Evolutionary conservation across 2,888 invertebrate species (phyloP), one percentile per base, ranked within the genome.

Genomic region (Trichacis sp.): DNA sequence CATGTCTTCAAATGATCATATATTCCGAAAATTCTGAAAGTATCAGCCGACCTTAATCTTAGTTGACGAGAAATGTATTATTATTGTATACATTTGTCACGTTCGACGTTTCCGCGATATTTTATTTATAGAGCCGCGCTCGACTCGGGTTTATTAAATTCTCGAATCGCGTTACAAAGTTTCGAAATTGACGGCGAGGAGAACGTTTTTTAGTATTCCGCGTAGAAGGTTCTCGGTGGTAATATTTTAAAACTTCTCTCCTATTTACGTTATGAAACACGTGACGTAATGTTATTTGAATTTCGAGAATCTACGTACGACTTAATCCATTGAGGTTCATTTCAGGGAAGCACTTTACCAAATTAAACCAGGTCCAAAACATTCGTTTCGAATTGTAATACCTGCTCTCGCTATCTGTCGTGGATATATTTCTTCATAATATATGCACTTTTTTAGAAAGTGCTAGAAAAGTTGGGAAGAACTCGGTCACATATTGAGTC

Each of bases 231-330:
- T 24, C 24, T 24, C 24, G 8, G 24, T n/a, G 24, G 33, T n/a
- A n/a, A 33, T 33, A 33, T 33, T 33, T 33, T n/a, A 33, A n/a
- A 33, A 33, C n/a, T 33, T 33, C 33, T 33, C 33, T n/a, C 11
- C 8, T 11, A 33, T 33, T 33, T 6, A 33, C 33, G 33, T n/a
- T n/a, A n/a, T n/a, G 33, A 33, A 33, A 33, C n/a, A 33, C 33
- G 33, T 33, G 33, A 33, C 33, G 33, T 33, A 33, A 33, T 33
- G 33, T 33, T 33, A 33, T 33, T 33, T n/a, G 33, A 33, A 33
- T 33, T 33, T 33, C 33, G 8, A 33, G 33, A 33, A n/a, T 33
- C 33, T 33, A 33, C 33, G 33, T 33, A n/a, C 33, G 33, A 33
- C 33, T 33, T 33, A 33, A 33, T 33, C 33, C 33, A 33, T 18